Conservation (phyloP, 2,797 vertebrate species). For the Danio jaintianensis region DNA sequence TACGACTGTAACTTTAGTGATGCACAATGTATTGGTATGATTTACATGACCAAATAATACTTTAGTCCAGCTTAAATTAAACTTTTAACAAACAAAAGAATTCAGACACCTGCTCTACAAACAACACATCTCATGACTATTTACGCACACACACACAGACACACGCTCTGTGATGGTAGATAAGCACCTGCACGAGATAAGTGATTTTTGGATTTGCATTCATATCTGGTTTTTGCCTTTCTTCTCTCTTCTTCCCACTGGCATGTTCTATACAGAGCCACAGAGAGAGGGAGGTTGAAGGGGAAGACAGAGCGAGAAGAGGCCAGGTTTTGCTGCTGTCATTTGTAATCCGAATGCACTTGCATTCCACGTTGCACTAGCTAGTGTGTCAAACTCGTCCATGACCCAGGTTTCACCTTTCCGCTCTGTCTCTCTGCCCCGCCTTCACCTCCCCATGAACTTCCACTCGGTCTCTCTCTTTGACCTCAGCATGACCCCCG, state of each 20-base stretch:
- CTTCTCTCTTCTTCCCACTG: slow-evolving; percentile 39
- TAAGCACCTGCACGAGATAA: slow-evolving; percentile 57
- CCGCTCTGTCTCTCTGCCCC: slow-evolving; percentile 76
- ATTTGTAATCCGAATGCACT: slow-evolving; percentile 59
- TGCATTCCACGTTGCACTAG: slow-evolving; percentile 64
- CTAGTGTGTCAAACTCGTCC: slow-evolving; percentile 58
- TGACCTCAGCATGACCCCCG: slow-evolving; percentile 85
- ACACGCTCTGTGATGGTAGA: slow-evolving; percentile 47
- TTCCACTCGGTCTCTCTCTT: slow-evolving; percentile 82
- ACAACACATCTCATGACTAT: slow-evolving; percentile 29
- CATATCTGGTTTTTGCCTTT: slow-evolving; percentile 55
- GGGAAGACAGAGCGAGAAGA: neutral
- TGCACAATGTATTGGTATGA: no score
- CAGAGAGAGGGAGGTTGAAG: neutral
- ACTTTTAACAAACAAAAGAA: neutral
- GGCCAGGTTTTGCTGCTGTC: slow-evolving; percentile 4
- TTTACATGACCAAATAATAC: neutral
- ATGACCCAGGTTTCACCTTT: slow-evolving; percentile 75
- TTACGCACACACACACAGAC: slow-evolving; percentile 15
- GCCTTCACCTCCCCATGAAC: slow-evolving; percentile 93
- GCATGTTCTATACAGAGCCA: slow-evolving; percentile 40
- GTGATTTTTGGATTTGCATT: slow-evolving; percentile 59
- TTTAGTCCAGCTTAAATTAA: neutral
- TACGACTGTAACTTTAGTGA: no score
- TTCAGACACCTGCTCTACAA: neutral